Evolutionary conservation across 64 coral and sea anemone species (phyloP), one percentile per base, ranked within the genome.

Genomic region (Montipora foliosa): DNA sequence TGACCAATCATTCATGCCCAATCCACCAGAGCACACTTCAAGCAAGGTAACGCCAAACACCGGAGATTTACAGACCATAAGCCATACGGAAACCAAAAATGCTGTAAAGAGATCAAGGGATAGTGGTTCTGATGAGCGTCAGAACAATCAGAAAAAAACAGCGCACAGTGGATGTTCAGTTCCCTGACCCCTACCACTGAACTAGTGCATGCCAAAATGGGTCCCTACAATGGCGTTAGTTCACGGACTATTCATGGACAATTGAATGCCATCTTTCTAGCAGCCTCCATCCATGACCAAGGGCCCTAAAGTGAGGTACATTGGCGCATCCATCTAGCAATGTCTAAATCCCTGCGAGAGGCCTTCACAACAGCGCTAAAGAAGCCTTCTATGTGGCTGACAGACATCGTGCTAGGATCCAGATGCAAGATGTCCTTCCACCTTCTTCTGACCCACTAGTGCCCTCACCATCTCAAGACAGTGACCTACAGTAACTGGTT

Each of bases 261-360:
- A 2, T 48, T 90, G 9, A 90, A 90, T 17, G 88, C 88, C 8
- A 29, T 53, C 3, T 89, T 79, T 55, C 71, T 90, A 21, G 88
- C 75, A 4, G 71, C 52, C 45, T 77, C 55, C 21, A 1, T 90
- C 59, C 53, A 68, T 0, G 88, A 75, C 22, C 24, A 37, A 37
- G 37, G 2, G 37, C 2, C 37, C 37, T 37, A 37, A 37, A 37
- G 37, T 37, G 37, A 37, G 37, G 37, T 37, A 37, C 37, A 37
- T 37, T 2, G 37, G 37, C 37, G 37, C 37, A 37, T 37, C 37
- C 37, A 37, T 37, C 37, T 37, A 37, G 1, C 37, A 37, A 37
- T 37, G 37, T 37, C 37, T 37, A 37, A 37, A 37, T 37, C 37
- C 37, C 37, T 37, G 37, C 0, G 37, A 37, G 37, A 37, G 37